Conservation (phyloP, 2,888 invertebrate species). For the Leucoma salicis region DNA sequence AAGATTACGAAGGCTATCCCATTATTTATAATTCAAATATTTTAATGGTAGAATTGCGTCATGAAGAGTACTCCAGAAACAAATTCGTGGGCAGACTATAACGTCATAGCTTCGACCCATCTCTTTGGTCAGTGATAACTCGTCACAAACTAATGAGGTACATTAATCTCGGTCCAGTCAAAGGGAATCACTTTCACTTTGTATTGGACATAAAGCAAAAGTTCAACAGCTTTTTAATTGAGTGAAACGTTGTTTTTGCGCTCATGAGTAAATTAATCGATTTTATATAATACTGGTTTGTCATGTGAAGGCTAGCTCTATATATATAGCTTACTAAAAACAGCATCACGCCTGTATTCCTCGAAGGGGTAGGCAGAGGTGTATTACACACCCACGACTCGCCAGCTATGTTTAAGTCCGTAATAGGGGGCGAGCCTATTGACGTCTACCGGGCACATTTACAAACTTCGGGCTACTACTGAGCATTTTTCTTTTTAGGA, state of each 20-base stretch:
- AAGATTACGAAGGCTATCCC: slow-evolving; percentile 42
- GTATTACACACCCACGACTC: too few species aligned
- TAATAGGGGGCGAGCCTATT: too few species aligned
- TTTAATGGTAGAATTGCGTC: slow-evolving; percentile 53
- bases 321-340: not conserved
- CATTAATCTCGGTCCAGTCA: slow-evolving; percentile 54
- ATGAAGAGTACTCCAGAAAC: slow-evolving; percentile 43
- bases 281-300: slow-evolving; percentile 15
- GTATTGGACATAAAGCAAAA: slow-evolving; percentile 36
- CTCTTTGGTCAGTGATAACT: slow-evolving; percentile 47
- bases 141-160: slow-evolving; percentile 38
- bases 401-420: too few species aligned
- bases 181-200: slow-evolving; percentile 65
- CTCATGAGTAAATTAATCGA: slow-evolving; percentile 20
- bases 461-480: too few species aligned
- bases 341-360: too few species aligned
- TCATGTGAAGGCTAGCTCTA: slow-evolving; percentile 5
- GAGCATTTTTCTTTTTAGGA: too few species aligned
- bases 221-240: slow-evolving; percentile 41
- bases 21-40: slow-evolving; percentile 54
- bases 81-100: slow-evolving; percentile 33
- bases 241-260: slow-evolving; percentile 28
- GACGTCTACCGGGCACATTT: too few species aligned
- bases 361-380: too few species aligned
- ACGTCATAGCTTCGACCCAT: slow-evolving; percentile 49